These are phyloP conservation scores for Hylomyscus alleni DNA, from an alignment of 2,797 vertebrate species.

Conservation along the genomic window DNA sequence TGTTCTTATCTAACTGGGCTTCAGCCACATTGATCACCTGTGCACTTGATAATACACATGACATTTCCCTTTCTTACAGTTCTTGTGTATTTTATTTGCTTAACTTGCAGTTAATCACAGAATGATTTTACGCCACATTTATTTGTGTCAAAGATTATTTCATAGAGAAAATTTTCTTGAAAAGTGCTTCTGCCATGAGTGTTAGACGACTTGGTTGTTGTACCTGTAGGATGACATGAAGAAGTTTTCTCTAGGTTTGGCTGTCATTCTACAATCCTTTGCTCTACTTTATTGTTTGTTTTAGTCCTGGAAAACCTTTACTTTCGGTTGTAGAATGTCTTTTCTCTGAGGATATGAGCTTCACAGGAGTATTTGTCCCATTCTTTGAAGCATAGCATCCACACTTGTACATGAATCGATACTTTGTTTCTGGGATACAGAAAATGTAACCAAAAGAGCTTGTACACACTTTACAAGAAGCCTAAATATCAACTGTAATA, in stretches of 20 bases:
- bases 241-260: not conserved
- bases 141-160: constrained; percentile 16
- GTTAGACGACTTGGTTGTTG: not conserved
- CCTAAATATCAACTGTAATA: not conserved
- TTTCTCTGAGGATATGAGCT: constrained; percentile 14
- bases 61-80: not conserved
- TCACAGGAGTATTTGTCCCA: not conserved
- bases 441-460: not conserved
- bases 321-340: not conserved
- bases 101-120: not conserved
- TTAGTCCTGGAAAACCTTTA: not conserved
- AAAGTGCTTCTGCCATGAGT: not conserved
- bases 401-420: not conserved
- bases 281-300: not conserved
- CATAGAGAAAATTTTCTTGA: constrained; percentile 15
- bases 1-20: not conserved
- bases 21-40: not conserved
- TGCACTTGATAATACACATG: not conserved
- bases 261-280: not conserved
- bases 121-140: not conserved
- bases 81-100: constrained; percentile 4
- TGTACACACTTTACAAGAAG: constrained; percentile 28
- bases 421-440: constrained; percentile 39
- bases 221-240: too few relatives aligned
- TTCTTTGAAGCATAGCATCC: not conserved